These are phyloP conservation scores for Hemaris fuciformis DNA, from an alignment of 2,888 invertebrate species.

Conservation along the genomic window DNA sequence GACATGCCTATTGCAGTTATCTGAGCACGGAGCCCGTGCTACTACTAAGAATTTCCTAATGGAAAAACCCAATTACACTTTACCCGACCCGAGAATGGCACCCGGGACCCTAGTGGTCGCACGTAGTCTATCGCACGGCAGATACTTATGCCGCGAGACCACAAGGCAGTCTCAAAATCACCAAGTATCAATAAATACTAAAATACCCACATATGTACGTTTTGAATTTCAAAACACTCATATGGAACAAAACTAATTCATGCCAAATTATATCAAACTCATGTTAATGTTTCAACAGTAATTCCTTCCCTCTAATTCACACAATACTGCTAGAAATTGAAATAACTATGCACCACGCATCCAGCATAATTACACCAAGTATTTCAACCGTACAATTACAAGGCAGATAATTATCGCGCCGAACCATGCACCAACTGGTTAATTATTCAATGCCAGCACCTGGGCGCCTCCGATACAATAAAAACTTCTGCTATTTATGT, in stretches of 20 bases:
- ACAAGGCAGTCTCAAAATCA: no score
- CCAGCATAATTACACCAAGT: slow-evolving; percentile 11
- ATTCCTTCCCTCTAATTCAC: not conserved
- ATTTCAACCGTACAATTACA: slow-evolving; percentile 12
- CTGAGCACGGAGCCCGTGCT: no score
- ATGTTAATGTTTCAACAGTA: not conserved
- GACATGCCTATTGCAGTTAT: no score
- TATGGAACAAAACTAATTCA: not conserved
- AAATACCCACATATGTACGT: no score
- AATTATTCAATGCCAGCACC: slow-evolving; percentile 43
- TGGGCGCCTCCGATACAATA: slow-evolving; percentile 27
- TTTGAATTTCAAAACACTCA: no score
- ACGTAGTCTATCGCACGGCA: no score
- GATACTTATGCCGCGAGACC: no score
- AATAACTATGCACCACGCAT: slow-evolving; percentile 1
- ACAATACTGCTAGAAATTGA: not conserved
- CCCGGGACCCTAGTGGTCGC: no score
- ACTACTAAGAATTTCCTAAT: no score
- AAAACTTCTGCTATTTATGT: slow-evolving; percentile 19
- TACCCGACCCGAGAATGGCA: no score
- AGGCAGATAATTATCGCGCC: slow-evolving; percentile 11
- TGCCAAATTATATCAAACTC: not conserved
- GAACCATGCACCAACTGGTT: slow-evolving; percentile 28
- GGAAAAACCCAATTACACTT: no score
- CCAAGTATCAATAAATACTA: no score